These are phyloP conservation scores for Lamprotornis superbus DNA, from an alignment of 2,113 vertebrate genomes.

Conservation along the genomic window DNA sequence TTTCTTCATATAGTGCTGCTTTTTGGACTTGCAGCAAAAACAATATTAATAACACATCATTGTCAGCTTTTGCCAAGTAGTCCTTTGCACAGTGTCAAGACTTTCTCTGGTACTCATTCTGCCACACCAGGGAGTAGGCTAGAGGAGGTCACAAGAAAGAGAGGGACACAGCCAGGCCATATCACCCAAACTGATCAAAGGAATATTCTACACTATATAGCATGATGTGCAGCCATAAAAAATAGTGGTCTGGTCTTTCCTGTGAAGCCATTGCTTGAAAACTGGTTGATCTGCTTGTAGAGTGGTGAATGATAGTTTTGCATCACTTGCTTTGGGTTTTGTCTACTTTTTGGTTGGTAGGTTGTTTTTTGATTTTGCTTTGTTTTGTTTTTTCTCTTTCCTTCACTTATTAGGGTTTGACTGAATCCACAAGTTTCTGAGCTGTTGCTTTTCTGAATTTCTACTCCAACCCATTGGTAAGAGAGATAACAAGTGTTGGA, in stretches of 20 bases:
- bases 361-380: not conserved
- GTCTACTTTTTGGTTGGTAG: not conserved
- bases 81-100: not conserved
- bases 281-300: not conserved
- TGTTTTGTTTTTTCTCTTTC: not conserved
- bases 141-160: not conserved
- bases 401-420: not conserved
- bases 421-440: not conserved
- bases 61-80: not conserved
- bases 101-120: not conserved
- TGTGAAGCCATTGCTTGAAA: not conserved
- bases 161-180: not conserved
- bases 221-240: not conserved
- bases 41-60: not conserved
- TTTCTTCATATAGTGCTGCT: not conserved
- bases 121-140: not conserved
- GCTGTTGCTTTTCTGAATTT: not conserved
- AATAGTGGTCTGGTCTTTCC: not conserved
- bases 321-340: not conserved
- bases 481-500: not conserved
- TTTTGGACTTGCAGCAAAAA: not conserved
- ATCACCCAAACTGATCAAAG: not conserved
- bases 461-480: not conserved
- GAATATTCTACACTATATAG: not conserved
- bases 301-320: not conserved